phyloP scores from a whole-genome alignment of 2,797 vertebrate genomes.

The Gastrophryne carolinensis region DNA sequence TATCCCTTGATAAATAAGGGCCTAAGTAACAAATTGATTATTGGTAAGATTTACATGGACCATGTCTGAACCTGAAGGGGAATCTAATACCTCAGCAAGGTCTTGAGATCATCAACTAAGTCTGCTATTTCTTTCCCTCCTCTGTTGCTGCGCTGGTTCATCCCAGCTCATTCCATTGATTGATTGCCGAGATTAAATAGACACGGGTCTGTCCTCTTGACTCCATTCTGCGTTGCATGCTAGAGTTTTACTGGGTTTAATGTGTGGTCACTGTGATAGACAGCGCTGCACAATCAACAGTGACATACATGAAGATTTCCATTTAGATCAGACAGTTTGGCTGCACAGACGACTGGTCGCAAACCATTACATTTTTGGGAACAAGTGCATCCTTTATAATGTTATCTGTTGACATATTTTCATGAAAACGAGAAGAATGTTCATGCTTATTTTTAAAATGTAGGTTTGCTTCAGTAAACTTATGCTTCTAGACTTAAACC shows the following conservation, averaged over 20 bases:
- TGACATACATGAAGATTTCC: constrained; percentile 44
- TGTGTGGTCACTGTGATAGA: constrained; percentile 46
- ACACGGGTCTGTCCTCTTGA: constrained; percentile 58
- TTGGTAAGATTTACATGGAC: not conserved
- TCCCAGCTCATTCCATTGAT: constrained; percentile 61
- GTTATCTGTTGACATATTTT: too few relatives aligned
- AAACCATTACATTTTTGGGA: not conserved
- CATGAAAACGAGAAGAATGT: too few relatives aligned
- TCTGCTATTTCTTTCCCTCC: constrained; percentile 56
- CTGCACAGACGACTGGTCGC: not conserved
- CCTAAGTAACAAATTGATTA: too few relatives aligned
- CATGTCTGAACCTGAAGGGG: not conserved
- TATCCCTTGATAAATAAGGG: too few relatives aligned
- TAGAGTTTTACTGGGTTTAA: not conserved
- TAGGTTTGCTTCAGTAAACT: too few relatives aligned
- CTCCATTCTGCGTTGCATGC: constrained; percentile 45
- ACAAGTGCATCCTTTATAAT: too few relatives aligned
- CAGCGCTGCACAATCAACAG: constrained; percentile 54
- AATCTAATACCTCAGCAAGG: not conserved
- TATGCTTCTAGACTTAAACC: too few relatives aligned
- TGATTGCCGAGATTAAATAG: constrained; percentile 62
- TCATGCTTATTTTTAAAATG: too few relatives aligned
- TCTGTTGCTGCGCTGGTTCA: constrained; percentile 45
- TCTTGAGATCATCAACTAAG: constrained; percentile 54
- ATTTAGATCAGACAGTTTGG: constrained; percentile 20